Evolutionary conservation across 2,113 vertebrate species (phyloP).

Genomic region (Leucopsar rothschildi): DNA sequence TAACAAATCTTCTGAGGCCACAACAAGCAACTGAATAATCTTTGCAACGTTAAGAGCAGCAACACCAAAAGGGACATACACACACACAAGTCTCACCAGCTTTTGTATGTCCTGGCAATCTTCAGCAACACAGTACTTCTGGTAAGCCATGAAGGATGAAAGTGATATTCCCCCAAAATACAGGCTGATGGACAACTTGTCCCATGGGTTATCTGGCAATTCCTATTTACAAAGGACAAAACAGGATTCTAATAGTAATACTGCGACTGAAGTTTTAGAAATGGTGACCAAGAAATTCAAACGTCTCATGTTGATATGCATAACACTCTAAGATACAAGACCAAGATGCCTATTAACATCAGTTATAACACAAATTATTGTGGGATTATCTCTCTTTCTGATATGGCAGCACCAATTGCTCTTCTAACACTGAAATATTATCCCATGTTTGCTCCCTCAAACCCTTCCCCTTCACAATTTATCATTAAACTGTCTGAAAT

Average conservation of each 20-base stretch:
- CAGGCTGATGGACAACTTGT: slow-evolving; percentile 73
- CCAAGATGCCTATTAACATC: neutral
- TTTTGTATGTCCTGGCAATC: slow-evolving; percentile 24
- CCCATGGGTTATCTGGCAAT: slow-evolving; percentile 70
- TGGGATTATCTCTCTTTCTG: neutral
- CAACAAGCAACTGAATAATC: neutral
- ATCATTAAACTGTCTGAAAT: neutral
- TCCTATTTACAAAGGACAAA: slow-evolving; percentile 72
- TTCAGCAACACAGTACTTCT: slow-evolving; percentile 73
- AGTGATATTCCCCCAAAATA: slow-evolving; percentile 81
- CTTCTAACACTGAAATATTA: neutral
- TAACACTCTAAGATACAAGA: neutral
- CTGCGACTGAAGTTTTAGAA: neutral
- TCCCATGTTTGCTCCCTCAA: neutral
- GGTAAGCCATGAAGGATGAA: slow-evolving; percentile 80
- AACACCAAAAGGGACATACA: neutral
- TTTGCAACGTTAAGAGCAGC: neutral
- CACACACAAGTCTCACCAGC: slow-evolving; percentile 45
- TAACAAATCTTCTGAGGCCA: neutral
- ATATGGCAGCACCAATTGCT: neutral
- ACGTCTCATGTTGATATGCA: neutral
- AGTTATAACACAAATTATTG: neutral
- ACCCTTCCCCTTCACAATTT: neutral
- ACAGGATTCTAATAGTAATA: neutral
- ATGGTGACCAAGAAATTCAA: neutral